These are phyloP conservation scores for Shargacucullia verbasci DNA, from an alignment of 2,888 invertebrate genomes.

Conservation along the genomic window DNA sequence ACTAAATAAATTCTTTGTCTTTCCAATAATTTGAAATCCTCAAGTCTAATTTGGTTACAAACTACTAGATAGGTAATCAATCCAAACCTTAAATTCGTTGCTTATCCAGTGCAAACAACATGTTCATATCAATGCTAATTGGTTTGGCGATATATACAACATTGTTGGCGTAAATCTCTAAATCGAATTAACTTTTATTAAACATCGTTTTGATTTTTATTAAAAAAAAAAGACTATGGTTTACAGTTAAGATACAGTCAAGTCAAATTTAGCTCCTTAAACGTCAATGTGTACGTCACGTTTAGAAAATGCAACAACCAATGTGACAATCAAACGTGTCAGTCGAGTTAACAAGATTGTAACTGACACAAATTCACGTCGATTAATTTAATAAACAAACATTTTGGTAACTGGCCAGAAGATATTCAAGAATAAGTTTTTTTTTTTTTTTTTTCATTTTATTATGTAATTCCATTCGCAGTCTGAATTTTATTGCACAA, in stretches of 20 bases:
- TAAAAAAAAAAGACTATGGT: neutral
- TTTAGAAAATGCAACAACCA: conserved; percentile 58
- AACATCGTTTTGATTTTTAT: too few species aligned
- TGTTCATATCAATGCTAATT: neutral
- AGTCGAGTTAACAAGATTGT: conserved; percentile 51
- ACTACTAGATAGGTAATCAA: conserved; percentile 11
- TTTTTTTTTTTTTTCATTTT: conserved; percentile 5
- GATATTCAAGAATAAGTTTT: too few species aligned
- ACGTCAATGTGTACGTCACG: conserved; percentile 32
- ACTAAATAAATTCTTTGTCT: conserved; percentile 17
- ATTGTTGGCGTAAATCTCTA: neutral
- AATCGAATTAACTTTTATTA: neutral
- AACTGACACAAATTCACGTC: conserved; percentile 43
- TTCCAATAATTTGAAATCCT: conserved; percentile 7
- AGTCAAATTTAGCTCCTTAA: conserved; percentile 28
- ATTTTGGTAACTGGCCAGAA: neutral
- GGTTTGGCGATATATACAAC: neutral
- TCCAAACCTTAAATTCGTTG: conserved; percentile 6
- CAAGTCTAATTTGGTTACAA: conserved; percentile 12
- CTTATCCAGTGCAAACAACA: conserved; percentile 3
- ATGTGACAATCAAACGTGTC: conserved; percentile 64
- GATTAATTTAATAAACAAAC: too few species aligned
- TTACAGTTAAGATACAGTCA: neutral
- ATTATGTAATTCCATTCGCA: conserved; percentile 14
- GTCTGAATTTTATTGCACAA: conserved; percentile 17